These are phyloP conservation scores for Ditula angustiorana DNA, from an alignment of 2,888 invertebrate species.

Conservation along the genomic window DNA sequence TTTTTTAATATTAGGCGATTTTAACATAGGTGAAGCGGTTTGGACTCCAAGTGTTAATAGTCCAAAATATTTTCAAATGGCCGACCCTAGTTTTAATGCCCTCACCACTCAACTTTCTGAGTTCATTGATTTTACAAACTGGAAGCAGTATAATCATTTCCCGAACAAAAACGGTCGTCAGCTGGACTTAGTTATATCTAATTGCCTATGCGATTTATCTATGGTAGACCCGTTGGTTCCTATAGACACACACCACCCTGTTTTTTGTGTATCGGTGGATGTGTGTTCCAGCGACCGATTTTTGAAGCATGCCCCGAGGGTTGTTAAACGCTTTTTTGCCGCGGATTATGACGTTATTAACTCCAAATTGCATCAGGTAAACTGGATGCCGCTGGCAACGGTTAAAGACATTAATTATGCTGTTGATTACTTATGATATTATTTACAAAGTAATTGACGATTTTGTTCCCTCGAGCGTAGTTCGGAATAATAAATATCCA, in stretches of 20 bases:
- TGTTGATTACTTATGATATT: constrained; percentile 20
- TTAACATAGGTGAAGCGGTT: constrained; percentile 10
- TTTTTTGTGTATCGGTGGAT: constrained; percentile 13
- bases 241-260: constrained; percentile 31
- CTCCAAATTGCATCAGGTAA: neutral
- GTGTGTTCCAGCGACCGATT: neutral
- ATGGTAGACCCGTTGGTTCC: constrained; percentile 1
- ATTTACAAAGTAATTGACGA: constrained; percentile 17
- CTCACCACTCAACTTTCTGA: constrained; percentile 13
- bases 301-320: neutral
- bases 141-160: constrained; percentile 23
- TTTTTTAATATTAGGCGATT: neutral
- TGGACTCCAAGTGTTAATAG: neutral
- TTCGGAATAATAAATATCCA: constrained; percentile 13
- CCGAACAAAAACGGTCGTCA: constrained; percentile 16
- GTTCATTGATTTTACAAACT: constrained; percentile 18
- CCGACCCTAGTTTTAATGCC: neutral
- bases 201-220: neutral
- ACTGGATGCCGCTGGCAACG: constrained; percentile 11
- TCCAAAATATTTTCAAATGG: neutral
- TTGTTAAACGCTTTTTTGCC: neutral
- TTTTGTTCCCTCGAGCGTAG: constrained; percentile 12
- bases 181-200: constrained; percentile 29
- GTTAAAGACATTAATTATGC: constrained; percentile 14
- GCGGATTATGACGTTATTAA: constrained; percentile 4